Evolutionary conservation across 2,888 invertebrate genomes (phyloP).

Genomic region (Trichacis sp.): DNA sequence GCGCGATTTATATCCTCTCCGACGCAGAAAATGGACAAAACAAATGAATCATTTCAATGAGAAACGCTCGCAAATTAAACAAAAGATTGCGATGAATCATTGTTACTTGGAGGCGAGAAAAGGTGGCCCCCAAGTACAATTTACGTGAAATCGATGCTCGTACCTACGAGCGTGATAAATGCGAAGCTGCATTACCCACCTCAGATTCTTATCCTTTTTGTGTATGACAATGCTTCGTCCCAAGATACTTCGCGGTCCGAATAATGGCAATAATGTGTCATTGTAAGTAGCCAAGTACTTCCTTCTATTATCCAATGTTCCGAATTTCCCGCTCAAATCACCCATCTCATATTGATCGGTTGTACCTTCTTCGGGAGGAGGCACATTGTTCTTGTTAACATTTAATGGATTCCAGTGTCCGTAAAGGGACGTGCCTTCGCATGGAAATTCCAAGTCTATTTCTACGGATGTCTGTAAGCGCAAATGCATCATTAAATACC

Average conservation of each 20-base stretch:
- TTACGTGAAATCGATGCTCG: background rate
- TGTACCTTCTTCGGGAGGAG: conserved; percentile 77
- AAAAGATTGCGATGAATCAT: background rate
- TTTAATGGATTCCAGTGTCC: conserved; percentile 89
- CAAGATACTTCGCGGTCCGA: conserved; percentile 84
- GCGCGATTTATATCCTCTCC: background rate
- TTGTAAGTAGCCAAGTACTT: conserved; percentile 76
- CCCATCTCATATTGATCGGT: conserved; percentile 90
- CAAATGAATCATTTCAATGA: background rate
- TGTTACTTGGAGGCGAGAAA: background rate
- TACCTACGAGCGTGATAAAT: too few relatives aligned
- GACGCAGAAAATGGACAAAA: background rate
- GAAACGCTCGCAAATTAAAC: background rate
- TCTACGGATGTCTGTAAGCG: conserved; percentile 81
- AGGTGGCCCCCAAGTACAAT: background rate
- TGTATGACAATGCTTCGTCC: conserved; percentile 90
- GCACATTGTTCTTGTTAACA: conserved; percentile 75
- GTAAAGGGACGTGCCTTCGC: conserved; percentile 84
- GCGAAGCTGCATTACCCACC: conserved; percentile 48
- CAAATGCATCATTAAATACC: background rate
- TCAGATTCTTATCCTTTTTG: conserved; percentile 72
- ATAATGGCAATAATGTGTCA: conserved; percentile 85
- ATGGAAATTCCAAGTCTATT: conserved; percentile 87
- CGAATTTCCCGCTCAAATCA: conserved; percentile 88
- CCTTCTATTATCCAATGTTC: conserved; percentile 77